Base-by-base conservation (phyloP, 2,888 invertebrate genomes). In the Cyclophora punctaria region DNA sequence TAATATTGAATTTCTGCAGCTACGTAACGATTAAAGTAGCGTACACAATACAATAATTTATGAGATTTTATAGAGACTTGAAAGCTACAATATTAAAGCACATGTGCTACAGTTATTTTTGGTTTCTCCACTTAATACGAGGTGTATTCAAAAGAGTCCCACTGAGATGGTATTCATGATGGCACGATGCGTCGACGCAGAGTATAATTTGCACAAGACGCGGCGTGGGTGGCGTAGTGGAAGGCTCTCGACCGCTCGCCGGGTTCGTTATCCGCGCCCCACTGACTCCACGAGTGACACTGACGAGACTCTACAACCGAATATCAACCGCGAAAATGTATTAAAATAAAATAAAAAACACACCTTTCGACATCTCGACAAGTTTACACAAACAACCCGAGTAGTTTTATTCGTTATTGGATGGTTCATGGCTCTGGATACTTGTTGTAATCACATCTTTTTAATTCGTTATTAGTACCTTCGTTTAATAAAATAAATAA, bases 181-280 rank as follows among this genome's bases (percentile, higher is more conserved):
- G 48, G 46, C 44, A 33, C 43, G 46, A 40, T 44, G 43, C 53
- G 45, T 41, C 49, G 56, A 57, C 37, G 5, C 37, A 37, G 5
- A 4, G 4, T 55, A 57, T 60, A 55, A 58, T 58, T 5, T 34
- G 52, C 56, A 57, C 52, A 55, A 56, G 60, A 52, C 51, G 56
- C 59, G 55, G 56, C 57, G 55, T 57, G 55, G 52, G 54, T 47
- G 51, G 51, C 53, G 53, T 44, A 42, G 42, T 4, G 3, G 47
- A 57, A 51, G 59, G 61, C 60, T 66, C 65, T 60, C 64, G 64
- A 66, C 60, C 68, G 66, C 68, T 66, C 69, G 66, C 73, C 42
- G 73, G 71, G 81, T 80, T 87, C 86, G 84, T 87, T 87, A 87
- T 71, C 73, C 63, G 57, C 84, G 87, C 83, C 70, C 73, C 78